A percentile compares a stretch with the other conserved stretches of the same genome.
Conservation (phyloP, 2,797 vertebrate species). For the Lophura swinhoii region DNA sequence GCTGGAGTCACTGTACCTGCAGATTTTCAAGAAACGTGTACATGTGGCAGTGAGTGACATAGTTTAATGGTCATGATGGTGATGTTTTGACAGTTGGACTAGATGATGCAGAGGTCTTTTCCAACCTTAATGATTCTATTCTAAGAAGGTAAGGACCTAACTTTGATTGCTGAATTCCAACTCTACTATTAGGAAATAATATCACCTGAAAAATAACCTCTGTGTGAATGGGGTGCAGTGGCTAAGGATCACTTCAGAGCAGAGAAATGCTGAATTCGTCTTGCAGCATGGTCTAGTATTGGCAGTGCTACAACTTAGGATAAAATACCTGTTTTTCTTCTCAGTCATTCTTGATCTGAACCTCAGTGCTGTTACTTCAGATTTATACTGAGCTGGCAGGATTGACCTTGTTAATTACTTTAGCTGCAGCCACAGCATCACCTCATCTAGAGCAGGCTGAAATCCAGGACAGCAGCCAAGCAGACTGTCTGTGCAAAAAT, state of each 20-base stretch:
- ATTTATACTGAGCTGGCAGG: slow-evolving; percentile 15
- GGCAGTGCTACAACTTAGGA: neutral
- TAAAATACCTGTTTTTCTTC: neutral
- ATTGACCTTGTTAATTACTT: slow-evolving; percentile 44
- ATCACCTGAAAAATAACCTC: neutral
- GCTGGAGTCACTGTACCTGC: no score
- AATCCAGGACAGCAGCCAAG: slow-evolving; percentile 26
- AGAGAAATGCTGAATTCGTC: neutral
- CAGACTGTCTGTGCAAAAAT: slow-evolving; percentile 2
- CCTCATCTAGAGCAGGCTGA: slow-evolving; percentile 17
- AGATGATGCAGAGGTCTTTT: no score
- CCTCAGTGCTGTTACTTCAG: neutral
- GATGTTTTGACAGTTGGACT: no score
- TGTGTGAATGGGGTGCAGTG: neutral
- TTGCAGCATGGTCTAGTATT: neutral
- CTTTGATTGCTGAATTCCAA: neutral
- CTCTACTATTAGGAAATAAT: neutral
- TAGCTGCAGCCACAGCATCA: neutral
- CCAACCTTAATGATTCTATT: no score
- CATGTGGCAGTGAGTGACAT: no score
- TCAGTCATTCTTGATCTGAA: neutral
- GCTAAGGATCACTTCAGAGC: neutral
- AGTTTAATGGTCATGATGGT: no score
- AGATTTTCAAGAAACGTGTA: no score
- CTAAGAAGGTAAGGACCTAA: neutral